A percentile compares a stretch with the other conserved stretches of the same genome.
Conservation (phyloP, 2,888 invertebrate genomes). For the Eustalomyia histrio region DNA sequence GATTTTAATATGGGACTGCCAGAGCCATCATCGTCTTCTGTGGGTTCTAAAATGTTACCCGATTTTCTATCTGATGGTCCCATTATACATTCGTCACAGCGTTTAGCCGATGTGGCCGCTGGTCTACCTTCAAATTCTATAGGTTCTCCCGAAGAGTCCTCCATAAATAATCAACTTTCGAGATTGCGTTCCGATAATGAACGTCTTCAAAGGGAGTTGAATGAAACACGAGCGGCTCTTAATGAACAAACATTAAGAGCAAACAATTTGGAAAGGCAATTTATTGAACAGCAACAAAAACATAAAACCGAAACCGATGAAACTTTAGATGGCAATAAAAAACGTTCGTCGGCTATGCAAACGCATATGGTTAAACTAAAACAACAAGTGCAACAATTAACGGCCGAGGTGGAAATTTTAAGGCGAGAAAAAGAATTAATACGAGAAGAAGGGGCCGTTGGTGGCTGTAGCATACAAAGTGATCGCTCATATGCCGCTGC, state of each 20-base stretch:
- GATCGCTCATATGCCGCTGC: constrained; percentile 64
- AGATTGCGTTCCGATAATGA: constrained; percentile 76
- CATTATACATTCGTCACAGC: constrained; percentile 79
- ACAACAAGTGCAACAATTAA: constrained; percentile 85
- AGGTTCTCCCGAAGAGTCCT: constrained; percentile 78
- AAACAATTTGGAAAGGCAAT: constrained; percentile 81
- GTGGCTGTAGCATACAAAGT: constrained; percentile 69
- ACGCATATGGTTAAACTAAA: constrained; percentile 83
- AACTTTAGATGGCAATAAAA: constrained; percentile 82
- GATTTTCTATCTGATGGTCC: constrained; percentile 88
- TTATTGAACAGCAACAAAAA: constrained; percentile 81
- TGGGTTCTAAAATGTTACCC: constrained; percentile 80
- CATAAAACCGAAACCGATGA: constrained; percentile 83
- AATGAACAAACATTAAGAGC: constrained; percentile 81
- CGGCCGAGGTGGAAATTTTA: constrained; percentile 80
- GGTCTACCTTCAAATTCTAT: constrained; percentile 77
- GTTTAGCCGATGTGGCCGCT: constrained; percentile 78
- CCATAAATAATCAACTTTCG: constrained; percentile 72
- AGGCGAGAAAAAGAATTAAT: constrained; percentile 81
- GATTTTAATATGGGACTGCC: constrained; percentile 66
- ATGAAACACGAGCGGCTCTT: constrained; percentile 81
- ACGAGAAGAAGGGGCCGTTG: constrained; percentile 80
- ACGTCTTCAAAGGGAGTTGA: constrained; percentile 82
- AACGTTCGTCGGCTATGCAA: constrained; percentile 83
- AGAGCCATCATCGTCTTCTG: constrained; percentile 57